phyloP scores from a whole-genome alignment of 1,140 invertebrate genomes.

The Lysiphlebus fabarum region DNA sequence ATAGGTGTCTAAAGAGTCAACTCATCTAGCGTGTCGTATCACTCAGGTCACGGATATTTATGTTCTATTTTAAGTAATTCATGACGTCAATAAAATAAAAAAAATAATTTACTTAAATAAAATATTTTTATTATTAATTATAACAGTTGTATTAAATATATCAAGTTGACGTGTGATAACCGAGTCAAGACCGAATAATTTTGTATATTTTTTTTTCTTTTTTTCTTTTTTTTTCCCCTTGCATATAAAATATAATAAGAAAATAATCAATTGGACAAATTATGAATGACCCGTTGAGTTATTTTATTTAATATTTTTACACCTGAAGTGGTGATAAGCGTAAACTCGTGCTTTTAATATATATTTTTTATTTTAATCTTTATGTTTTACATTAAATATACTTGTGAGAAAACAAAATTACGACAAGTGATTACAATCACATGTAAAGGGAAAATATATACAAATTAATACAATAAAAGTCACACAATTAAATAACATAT shows the following conservation, averaged over 20 bases:
- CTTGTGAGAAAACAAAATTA: slow-evolving; percentile 23
- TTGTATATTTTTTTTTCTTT: too few relatives aligned
- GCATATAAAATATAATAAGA: slow-evolving; percentile 6
- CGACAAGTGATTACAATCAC: slow-evolving; percentile 30
- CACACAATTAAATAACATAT: not conserved
- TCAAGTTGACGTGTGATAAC: too few relatives aligned
- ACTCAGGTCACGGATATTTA: too few relatives aligned
- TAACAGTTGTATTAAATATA: too few relatives aligned
- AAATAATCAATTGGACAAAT: slow-evolving; percentile 14
- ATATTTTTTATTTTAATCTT: too few relatives aligned
- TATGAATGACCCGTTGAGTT: not conserved
- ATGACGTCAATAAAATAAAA: too few relatives aligned
- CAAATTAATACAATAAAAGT: slow-evolving; percentile 24
- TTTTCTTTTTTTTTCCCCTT: not conserved
- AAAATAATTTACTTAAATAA: too few relatives aligned
- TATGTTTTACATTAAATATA: not conserved
- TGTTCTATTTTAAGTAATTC: too few relatives aligned
- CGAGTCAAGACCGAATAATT: too few relatives aligned
- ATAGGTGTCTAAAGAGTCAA: too few relatives aligned
- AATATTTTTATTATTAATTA: too few relatives aligned
- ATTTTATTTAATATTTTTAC: not conserved
- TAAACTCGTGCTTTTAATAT: not conserved
- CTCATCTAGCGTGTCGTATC: too few relatives aligned
- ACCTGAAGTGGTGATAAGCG: slow-evolving; percentile 11
- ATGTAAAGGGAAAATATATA: slow-evolving; percentile 1